Evolutionary conservation across 2,888 invertebrate genomes (phyloP), one percentile per base, ranked within the genome.

Genomic region (Craniophora ligustri): DNA sequence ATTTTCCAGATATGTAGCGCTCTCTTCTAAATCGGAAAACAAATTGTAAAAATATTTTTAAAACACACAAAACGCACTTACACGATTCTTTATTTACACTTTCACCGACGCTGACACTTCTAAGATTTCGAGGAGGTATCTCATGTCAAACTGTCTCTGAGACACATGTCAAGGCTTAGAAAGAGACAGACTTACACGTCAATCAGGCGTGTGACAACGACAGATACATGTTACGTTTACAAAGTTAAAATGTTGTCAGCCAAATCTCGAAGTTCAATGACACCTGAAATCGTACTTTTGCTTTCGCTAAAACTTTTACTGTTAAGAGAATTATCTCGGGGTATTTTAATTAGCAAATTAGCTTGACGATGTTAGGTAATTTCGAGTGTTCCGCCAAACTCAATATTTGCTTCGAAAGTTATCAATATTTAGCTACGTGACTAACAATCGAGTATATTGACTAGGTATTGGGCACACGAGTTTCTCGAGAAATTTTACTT

Each of bases 51-150:
- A 55, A 41, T 68, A 71, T 69, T 72, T 67, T 62, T 78, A 73
- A 76, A 72, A 71, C 71, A 81, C 79, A 84, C 77, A 79, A 64
- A 76, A 75, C 70, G 60, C 69, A 65, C 69, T 70, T 69, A 55
- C 47, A 67, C 61, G 63, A 72, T 75, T 77, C 64, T 78, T 72
- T 88, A 83, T 89, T 90, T 87, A 87, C 87, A 90, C 91, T 92
- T 91, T 91, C 91, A 75, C 91, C 62, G 31, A 15, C 39, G 54
- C 66, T 70, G 75, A 70, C 75, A 77, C 66, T 78, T 78, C 72
- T 79, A 85, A 81, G 81, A 84, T 79, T 75, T 76, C 60, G 76
- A 78, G 78, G 80, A 81, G 73, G 76, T 78, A 68, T 77, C 70
- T 71, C 72, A 69, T 69, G 78, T 75, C 77, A 76, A 78, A 61